phyloP scores from a whole-genome alignment of 1,140 invertebrate species.

The Agrilus planipennis region DNA sequence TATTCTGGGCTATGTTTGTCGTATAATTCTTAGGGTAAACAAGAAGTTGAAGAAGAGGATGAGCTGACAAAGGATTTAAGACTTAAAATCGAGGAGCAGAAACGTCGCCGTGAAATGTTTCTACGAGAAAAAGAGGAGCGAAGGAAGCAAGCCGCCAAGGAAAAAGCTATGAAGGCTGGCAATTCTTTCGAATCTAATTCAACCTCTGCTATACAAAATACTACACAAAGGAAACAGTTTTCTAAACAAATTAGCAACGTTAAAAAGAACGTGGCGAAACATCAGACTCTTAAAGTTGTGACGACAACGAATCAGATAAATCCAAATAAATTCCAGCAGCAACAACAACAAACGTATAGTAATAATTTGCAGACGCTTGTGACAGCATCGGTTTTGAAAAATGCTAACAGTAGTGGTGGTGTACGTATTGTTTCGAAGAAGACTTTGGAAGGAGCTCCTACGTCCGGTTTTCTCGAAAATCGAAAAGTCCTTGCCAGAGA shows the following conservation, averaged over 20 bases:
- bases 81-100: slow-evolving; percentile 54
- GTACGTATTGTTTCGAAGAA: no score
- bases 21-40: slow-evolving; percentile 3
- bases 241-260: slow-evolving; percentile 29
- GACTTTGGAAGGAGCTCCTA: neutral
- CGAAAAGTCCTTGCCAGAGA: slow-evolving; percentile 36
- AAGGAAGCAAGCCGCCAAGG: slow-evolving; percentile 44
- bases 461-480: slow-evolving; percentile 19
- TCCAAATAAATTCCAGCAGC: slow-evolving; percentile 2
- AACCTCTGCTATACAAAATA: no score
- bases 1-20: neutral
- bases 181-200: no score
- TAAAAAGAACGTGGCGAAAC: neutral
- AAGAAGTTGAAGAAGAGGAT: slow-evolving; percentile 37
- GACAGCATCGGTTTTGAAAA: no score
- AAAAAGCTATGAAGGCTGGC: no score
- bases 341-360: neutral
- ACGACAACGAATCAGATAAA: slow-evolving; percentile 7
- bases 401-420: neutral
- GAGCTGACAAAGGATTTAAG: slow-evolving; percentile 49
- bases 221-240: no score
- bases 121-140: slow-evolving; percentile 49
- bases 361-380: no score
- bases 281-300: neutral
- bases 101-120: slow-evolving; percentile 44